These are phyloP conservation scores for Aptenodytes patagonicus DNA, from an alignment of 2,113 vertebrate genomes.

Conservation along the genomic window DNA sequence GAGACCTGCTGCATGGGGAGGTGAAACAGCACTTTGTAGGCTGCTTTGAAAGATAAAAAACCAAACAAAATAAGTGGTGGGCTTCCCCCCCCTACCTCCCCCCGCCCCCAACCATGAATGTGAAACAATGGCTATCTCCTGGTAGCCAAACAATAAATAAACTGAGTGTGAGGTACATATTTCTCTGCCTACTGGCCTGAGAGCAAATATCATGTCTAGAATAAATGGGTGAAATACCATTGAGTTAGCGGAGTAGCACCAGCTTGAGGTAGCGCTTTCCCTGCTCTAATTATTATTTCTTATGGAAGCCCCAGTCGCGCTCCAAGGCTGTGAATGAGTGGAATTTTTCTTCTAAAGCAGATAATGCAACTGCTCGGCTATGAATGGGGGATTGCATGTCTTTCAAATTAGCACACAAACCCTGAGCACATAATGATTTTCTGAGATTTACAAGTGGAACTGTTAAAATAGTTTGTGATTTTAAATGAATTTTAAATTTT, in stretches of 20 bases:
- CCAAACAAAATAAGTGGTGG: background rate
- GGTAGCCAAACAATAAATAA: background rate
- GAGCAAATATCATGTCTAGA: background rate
- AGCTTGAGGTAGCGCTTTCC: background rate
- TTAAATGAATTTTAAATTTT: background rate
- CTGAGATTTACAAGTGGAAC: background rate
- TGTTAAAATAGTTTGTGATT: constrained; percentile 16
- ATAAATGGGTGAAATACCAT: background rate
- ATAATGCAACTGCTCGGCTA: background rate
- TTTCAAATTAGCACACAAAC: background rate
- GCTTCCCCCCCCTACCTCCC: too few species aligned
- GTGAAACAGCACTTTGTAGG: background rate
- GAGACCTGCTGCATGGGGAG: background rate
- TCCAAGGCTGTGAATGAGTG: background rate
- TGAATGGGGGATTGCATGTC: background rate
- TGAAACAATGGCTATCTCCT: background rate
- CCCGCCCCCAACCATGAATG: too few species aligned
- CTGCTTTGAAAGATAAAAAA: background rate
- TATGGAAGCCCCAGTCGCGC: background rate
- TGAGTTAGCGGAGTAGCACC: background rate
- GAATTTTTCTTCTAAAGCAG: constrained; percentile 20
- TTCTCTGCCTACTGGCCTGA: background rate
- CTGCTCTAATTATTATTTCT: constrained; percentile 4
- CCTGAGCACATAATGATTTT: background rate
- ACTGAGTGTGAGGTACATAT: accelerated